phyloP scores from a whole-genome alignment of 2,797 vertebrate genomes.

The Microctenopoma stevenorrisi region DNA sequence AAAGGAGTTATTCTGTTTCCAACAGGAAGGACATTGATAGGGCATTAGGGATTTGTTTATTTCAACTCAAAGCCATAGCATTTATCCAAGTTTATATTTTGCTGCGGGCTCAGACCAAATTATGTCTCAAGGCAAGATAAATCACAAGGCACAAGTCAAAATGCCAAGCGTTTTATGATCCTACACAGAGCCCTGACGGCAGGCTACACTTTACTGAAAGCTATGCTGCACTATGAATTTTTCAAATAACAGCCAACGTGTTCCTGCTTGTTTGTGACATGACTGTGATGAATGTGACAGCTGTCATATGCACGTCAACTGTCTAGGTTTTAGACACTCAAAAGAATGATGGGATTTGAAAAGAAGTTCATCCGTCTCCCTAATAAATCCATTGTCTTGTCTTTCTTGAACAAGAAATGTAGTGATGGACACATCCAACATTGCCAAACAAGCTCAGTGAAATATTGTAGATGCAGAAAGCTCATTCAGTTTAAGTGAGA shows the following conservation, averaged over 20 bases:
- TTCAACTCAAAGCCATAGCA: conserved; percentile 80
- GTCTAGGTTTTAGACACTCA: conserved; percentile 75
- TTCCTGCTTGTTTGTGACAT: conserved; percentile 75
- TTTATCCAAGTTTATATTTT: conserved; percentile 80
- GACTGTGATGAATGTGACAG: conserved; percentile 78
- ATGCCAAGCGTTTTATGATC: conserved; percentile 76
- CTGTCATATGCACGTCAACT: conserved; percentile 81
- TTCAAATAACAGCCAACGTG: conserved; percentile 62
- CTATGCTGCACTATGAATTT: conserved; percentile 65
- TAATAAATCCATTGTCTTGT: conserved; percentile 83
- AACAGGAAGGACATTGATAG: conserved; percentile 85
- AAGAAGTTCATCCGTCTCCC: conserved; percentile 81
- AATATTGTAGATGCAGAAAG: conserved; percentile 67
- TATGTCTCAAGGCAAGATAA: conserved; percentile 81
- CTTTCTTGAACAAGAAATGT: conserved; percentile 70
- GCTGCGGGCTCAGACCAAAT: conserved; percentile 78
- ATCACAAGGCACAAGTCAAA: conserved; percentile 79
- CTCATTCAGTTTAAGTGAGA: conserved; percentile 81
- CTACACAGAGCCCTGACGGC: conserved; percentile 69
- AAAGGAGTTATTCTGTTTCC: conserved; percentile 81
- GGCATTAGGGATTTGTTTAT: conserved; percentile 86
- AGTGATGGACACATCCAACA: conserved; percentile 79
- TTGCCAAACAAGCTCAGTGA: conserved; percentile 65
- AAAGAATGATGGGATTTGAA: conserved; percentile 79
- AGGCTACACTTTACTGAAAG: conserved; percentile 69